These are phyloP conservation scores for Euphydryas editha DNA, from an alignment of 2,888 invertebrate species.

Conservation along the genomic window DNA sequence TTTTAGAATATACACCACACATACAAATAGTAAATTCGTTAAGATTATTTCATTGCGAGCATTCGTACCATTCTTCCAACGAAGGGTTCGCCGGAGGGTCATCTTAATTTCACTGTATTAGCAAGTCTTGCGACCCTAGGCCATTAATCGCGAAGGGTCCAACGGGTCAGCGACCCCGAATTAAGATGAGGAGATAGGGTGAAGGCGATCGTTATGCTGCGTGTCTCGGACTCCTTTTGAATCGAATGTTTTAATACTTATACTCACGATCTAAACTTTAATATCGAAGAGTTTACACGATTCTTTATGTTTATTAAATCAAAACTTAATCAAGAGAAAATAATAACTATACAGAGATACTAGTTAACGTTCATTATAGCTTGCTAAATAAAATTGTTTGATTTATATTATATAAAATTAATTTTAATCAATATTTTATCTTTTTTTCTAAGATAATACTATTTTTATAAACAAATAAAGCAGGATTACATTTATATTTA, in stretches of 20 bases:
- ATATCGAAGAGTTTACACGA: background rate
- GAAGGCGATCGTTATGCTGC: slow-evolving; percentile 57
- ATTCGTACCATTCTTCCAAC: slow-evolving; percentile 45
- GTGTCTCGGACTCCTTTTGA: slow-evolving; percentile 29
- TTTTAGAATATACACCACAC: background rate
- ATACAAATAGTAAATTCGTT: slow-evolving; percentile 38
- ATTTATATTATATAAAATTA: too few species aligned
- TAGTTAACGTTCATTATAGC: too few species aligned
- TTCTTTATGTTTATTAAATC: too few species aligned
- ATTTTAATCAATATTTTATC: too few species aligned
- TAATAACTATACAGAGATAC: too few species aligned
- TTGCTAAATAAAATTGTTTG: too few species aligned
- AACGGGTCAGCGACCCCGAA: slow-evolving; percentile 71
- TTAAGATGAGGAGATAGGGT: slow-evolving; percentile 72
- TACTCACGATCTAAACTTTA: background rate
- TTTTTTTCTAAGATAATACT: too few species aligned
- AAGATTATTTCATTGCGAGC: slow-evolving; percentile 38
- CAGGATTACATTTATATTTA: too few species aligned
- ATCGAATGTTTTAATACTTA: slow-evolving; percentile 1
- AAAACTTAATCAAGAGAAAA: too few species aligned
- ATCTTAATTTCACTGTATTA: slow-evolving; percentile 80
- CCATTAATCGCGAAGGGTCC: slow-evolving; percentile 78
- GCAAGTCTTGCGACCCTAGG: slow-evolving; percentile 76
- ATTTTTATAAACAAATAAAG: too few species aligned
- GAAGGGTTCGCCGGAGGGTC: slow-evolving; percentile 72